phyloP scores from a whole-genome alignment of 2,888 invertebrate genomes.

The Altica lythri region DNA sequence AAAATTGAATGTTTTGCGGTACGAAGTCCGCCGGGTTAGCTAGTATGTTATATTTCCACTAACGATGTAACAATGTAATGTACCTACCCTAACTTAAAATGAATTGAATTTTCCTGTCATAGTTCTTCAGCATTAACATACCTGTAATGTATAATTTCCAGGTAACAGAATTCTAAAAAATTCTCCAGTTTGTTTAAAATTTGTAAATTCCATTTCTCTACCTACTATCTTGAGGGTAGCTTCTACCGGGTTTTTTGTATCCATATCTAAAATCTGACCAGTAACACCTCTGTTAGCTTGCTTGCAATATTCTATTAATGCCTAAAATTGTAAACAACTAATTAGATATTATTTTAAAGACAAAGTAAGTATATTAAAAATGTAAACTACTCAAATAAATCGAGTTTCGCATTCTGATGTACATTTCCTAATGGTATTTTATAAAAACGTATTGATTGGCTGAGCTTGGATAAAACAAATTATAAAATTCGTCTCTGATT shows the following conservation, averaged over 20 bases:
- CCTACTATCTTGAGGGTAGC: conserved; percentile 61
- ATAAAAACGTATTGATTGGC: too few relatives aligned
- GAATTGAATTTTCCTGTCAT: too few relatives aligned
- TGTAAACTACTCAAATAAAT: too few relatives aligned
- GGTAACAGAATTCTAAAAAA: conserved; percentile 70
- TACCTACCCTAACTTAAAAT: too few relatives aligned
- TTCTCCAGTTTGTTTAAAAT: conserved; percentile 63
- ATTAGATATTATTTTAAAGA: not conserved
- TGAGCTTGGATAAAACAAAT: too few relatives aligned
- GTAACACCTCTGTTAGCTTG: conserved; percentile 65
- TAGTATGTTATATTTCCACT: too few relatives aligned
- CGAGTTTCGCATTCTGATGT: too few relatives aligned
- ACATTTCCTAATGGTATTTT: too few relatives aligned
- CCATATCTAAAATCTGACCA: conserved; percentile 62
- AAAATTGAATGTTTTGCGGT: too few relatives aligned
- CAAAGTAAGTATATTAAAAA: not conserved
- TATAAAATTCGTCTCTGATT: too few relatives aligned
- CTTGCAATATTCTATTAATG: conserved; percentile 60
- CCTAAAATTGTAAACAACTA: conserved; percentile 48
- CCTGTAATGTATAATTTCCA: conserved; percentile 64
- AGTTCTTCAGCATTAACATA: conserved; percentile 39
- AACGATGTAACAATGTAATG: too few relatives aligned
- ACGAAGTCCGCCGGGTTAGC: too few relatives aligned
- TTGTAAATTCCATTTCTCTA: conserved; percentile 62
- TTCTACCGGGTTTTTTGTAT: conserved; percentile 57